These are phyloP conservation scores for Channa maculata DNA, from an alignment of 2,113 vertebrate genomes.

Conservation along the genomic window DNA sequence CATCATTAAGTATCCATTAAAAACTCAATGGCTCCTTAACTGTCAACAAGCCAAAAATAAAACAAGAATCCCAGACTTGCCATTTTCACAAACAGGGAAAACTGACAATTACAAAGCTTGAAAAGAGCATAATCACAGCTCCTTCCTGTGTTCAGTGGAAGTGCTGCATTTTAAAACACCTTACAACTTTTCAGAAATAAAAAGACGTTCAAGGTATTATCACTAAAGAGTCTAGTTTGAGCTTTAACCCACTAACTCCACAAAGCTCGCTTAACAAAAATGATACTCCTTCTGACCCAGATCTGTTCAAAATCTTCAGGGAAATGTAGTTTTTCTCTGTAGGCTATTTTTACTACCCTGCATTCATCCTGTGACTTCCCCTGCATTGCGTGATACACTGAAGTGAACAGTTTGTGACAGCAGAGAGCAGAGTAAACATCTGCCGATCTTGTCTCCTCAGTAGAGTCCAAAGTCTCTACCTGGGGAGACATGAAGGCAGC, in stretches of 20 bases:
- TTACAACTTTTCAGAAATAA: slow-evolving; percentile 30
- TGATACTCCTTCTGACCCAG: slow-evolving; percentile 50
- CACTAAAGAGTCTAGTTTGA: slow-evolving; percentile 35
- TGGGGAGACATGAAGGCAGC: slow-evolving; percentile 4
- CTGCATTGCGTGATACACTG: slow-evolving; percentile 13
- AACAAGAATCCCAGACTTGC: slow-evolving; percentile 44
- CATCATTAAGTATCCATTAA: slow-evolving; percentile 73
- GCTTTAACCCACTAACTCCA: slow-evolving; percentile 38
- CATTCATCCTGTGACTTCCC: slow-evolving; percentile 31
- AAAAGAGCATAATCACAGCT: slow-evolving; percentile 53
- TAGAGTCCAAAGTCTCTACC: slow-evolving; percentile 14
- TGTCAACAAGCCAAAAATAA: slow-evolving; percentile 67
- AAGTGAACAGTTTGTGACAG: slow-evolving; percentile 54
- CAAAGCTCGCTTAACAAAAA: slow-evolving; percentile 49
- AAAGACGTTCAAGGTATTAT: slow-evolving; percentile 18
- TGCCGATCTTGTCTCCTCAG: slow-evolving; percentile 30
- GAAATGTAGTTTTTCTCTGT: slow-evolving; percentile 35
- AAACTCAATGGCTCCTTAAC: slow-evolving; percentile 63
- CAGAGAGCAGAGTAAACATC: slow-evolving; percentile 40
- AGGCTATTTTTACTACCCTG: slow-evolving; percentile 46
- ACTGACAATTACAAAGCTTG: slow-evolving; percentile 52
- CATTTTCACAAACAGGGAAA: slow-evolving; percentile 30
- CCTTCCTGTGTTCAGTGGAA: slow-evolving; percentile 17
- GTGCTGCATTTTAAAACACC: slow-evolving; percentile 26
- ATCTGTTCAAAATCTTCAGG: slow-evolving; percentile 54